phyloP scores from a whole-genome alignment of 2,797 vertebrate genomes.

The Acanthurus tractus region DNA sequence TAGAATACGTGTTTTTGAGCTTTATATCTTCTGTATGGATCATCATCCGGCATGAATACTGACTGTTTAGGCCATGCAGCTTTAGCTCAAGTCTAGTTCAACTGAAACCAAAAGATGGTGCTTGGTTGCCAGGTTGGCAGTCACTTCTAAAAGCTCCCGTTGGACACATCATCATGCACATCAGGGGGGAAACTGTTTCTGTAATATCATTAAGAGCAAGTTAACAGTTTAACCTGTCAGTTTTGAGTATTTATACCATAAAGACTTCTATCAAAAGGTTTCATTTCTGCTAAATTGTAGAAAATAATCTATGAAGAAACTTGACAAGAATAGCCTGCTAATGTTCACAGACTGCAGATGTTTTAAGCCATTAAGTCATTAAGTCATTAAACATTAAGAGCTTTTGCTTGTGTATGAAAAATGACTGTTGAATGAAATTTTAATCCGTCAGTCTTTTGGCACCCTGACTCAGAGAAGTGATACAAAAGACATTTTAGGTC shows the following conservation, averaged over 20 bases:
- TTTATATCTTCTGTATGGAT: neutral
- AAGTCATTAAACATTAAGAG: conserved; percentile 33
- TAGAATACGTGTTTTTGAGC: neutral
- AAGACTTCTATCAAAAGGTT: neutral
- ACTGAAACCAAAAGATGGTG: neutral
- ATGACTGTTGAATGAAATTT: conserved; percentile 25
- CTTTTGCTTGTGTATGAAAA: conserved; percentile 36
- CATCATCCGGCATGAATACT: neutral
- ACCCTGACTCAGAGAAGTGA: conserved; percentile 2
- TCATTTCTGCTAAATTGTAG: conserved; percentile 11
- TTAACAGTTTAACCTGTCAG: conserved; percentile 6
- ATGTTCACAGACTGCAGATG: conserved; percentile 8
- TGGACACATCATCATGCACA: too few species aligned
- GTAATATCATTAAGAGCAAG: neutral
- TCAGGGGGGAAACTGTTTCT: neutral
- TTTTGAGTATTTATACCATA: neutral
- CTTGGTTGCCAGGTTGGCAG: neutral
- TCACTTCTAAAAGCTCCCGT: neutral
- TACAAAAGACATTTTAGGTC: conserved; percentile 23
- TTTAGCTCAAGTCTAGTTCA: neutral
- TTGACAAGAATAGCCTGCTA: conserved; percentile 11
- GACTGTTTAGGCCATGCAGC: neutral
- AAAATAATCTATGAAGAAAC: conserved; percentile 2
- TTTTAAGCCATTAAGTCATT: conserved; percentile 27
- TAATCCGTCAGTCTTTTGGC: conserved; percentile 29